These are phyloP conservation scores for Sebastes taczanowskii DNA, from an alignment of 2,797 vertebrate species.

Conservation along the genomic window DNA sequence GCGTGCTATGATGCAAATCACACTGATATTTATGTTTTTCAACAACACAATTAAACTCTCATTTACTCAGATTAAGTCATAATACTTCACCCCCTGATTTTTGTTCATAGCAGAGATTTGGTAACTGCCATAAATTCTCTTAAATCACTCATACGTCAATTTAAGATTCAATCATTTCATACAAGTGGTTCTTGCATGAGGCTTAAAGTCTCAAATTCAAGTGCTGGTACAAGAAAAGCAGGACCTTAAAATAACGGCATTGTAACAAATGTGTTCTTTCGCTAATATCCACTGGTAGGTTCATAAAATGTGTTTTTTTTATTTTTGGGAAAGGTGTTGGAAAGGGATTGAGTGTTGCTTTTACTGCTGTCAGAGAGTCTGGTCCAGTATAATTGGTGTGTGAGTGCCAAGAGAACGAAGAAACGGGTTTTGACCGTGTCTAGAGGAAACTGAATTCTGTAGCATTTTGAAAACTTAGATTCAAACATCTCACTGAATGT, in stretches of 20 bases:
- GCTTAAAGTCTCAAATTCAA: constrained; percentile 25
- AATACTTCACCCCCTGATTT: neutral
- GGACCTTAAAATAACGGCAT: neutral
- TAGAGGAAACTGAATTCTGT: constrained; percentile 43
- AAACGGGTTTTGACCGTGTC: constrained; percentile 6
- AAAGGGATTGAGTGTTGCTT: neutral
- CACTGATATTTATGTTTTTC: neutral
- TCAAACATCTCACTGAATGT: constrained; percentile 46
- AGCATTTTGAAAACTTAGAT: constrained; percentile 45
- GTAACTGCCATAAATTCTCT: neutral
- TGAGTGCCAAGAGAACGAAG: constrained; percentile 33
- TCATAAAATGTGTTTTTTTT: constrained; percentile 24
- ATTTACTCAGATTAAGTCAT: neutral
- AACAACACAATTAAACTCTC: neutral
- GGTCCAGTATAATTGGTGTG: constrained; percentile 2
- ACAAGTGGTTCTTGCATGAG: constrained; percentile 28
- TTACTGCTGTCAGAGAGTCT: neutral
- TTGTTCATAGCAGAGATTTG: neutral
- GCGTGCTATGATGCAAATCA: neutral
- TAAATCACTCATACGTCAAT: neutral
- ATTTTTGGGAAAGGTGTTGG: neutral
- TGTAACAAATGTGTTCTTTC: constrained; percentile 21
- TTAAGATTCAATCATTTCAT: neutral
- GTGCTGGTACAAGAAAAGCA: constrained; percentile 12
- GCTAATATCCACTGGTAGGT: constrained; percentile 14